phyloP scores from a whole-genome alignment of 1,140 invertebrate species.

The Diploscapter pachys region DNA sequence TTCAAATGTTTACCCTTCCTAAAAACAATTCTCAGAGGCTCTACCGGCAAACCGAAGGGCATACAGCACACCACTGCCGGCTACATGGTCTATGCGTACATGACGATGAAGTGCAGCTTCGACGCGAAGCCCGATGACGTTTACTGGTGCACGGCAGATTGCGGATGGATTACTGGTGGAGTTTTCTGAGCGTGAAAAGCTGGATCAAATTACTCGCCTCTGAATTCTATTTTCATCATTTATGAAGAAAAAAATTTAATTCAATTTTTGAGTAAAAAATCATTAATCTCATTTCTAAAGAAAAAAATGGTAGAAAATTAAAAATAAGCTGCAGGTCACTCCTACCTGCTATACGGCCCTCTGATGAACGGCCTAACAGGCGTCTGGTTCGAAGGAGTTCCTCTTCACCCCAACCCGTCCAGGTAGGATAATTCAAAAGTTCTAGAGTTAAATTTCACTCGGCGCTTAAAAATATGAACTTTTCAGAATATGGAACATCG shows the following conservation, averaged over 20 bases:
- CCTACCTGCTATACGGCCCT: slow-evolving; percentile 90
- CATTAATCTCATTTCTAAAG: no score
- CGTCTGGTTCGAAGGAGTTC: slow-evolving; percentile 92
- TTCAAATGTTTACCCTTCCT: not conserved
- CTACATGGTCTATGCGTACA: slow-evolving; percentile 79
- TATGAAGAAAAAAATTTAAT: no score
- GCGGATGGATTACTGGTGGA: slow-evolving; percentile 81
- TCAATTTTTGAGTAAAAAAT: no score
- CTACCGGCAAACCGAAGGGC: slow-evolving; percentile 96
- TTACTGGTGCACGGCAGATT: slow-evolving; percentile 98
- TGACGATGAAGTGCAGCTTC: slow-evolving; percentile 74
- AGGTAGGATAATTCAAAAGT: no score
- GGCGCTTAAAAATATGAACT: no score
- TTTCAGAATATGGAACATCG: slow-evolving; percentile 79
- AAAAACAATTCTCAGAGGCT: slow-evolving; percentile 69
- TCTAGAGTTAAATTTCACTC: no score
- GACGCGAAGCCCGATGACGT: slow-evolving; percentile 83
- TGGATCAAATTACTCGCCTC: no score
- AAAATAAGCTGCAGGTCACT: slow-evolving; percentile 65
- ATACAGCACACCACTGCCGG: slow-evolving; percentile 89
- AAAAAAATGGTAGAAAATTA: no score
- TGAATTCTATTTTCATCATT: no score
- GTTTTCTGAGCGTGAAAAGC: no score
- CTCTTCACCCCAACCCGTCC: slow-evolving; percentile 68
- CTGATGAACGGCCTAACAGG: slow-evolving; percentile 87